phyloP scores from a whole-genome alignment of 2,888 invertebrate genomes.

The Tenthredo mesomela region DNA sequence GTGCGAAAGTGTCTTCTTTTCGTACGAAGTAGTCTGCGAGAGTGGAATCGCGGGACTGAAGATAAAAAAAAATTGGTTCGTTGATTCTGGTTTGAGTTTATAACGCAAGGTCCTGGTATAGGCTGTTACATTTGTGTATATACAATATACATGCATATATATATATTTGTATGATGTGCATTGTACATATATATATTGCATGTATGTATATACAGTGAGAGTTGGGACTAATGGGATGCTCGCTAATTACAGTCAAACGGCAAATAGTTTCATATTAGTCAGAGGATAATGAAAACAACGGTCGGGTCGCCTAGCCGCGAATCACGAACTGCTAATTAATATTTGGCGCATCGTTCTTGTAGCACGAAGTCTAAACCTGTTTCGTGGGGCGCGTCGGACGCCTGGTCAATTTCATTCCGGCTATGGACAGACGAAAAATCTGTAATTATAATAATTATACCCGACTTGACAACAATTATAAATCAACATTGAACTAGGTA shows the following conservation, averaged over 20 bases:
- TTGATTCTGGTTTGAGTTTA: constrained; percentile 21
- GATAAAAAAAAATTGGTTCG: neutral
- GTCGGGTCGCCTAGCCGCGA: constrained; percentile 49
- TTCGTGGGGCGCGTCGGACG: constrained; percentile 53
- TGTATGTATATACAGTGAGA: neutral
- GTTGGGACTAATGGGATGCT: constrained; percentile 43
- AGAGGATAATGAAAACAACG: constrained; percentile 51
- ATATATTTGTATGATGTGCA: neutral
- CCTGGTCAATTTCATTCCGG: constrained; percentile 66
- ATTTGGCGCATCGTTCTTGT: constrained; percentile 50
- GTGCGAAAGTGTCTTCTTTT: constrained; percentile 40
- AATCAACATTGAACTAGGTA: constrained; percentile 74
- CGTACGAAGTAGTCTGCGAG: constrained; percentile 4
- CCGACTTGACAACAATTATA: constrained; percentile 71
- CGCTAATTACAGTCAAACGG: constrained; percentile 50
- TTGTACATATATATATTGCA: neutral
- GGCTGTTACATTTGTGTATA: neutral
- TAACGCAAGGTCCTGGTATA: neutral
- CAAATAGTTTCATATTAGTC: constrained; percentile 51
- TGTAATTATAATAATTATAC: constrained; percentile 75
- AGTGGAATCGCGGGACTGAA: neutral
- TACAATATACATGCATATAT: neutral
- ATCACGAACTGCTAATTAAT: constrained; percentile 52
- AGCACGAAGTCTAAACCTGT: constrained; percentile 47
- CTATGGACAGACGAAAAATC: constrained; percentile 69